A percentile compares a stretch with the other conserved stretches of the same genome.
Evolutionary conservation across 2,113 vertebrate species (phyloP).

Genomic region (Seriola aureovittata): DNA sequence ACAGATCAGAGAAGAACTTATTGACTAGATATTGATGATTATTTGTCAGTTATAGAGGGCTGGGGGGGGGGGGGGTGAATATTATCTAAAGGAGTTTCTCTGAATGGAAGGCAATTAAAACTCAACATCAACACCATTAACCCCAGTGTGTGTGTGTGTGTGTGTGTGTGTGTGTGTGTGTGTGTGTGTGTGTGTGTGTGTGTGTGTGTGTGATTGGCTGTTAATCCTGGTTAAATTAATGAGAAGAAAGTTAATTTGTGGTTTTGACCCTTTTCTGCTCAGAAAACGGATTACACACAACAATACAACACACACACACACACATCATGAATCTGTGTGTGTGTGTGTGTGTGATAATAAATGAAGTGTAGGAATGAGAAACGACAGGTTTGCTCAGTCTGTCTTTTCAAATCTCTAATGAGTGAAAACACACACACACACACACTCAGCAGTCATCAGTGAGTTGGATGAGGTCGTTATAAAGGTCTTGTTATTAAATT

Average conservation of each 20-base stretch:
- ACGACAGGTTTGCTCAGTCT: conserved; percentile 35
- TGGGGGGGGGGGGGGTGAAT: background rate
- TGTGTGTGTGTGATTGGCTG: conserved; percentile 32
- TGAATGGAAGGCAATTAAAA: conserved; percentile 70
- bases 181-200: conserved; percentile 19
- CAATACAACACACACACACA: conserved; percentile 9
- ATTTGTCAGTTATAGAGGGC: background rate
- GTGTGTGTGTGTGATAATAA: conserved; percentile 13
- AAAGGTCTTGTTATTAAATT: conserved; percentile 58
- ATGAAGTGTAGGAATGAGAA: conserved; percentile 38
- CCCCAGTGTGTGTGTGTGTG: conserved; percentile 18
- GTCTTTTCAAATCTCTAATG: conserved; percentile 38
- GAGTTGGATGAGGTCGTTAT: conserved; percentile 28
- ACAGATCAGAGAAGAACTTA: background rate
- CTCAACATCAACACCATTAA: conserved; percentile 61
- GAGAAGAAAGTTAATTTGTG: conserved; percentile 96
- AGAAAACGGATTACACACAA: conserved; percentile 56
- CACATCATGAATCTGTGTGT: background rate
- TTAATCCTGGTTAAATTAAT: conserved; percentile 66
- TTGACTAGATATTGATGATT: conserved; percentile 29
- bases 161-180: conserved; percentile 16
- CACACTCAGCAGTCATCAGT: conserved; percentile 21
- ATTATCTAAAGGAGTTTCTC: conserved; percentile 40
- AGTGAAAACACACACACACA: conserved; percentile 44
- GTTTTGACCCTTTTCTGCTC: conserved; percentile 94